A percentile compares a stretch with the other conserved stretches of the same genome.
phyloP scores from a whole-genome alignment of 2,797 vertebrate genomes.

The Antrozous pallidus region DNA sequence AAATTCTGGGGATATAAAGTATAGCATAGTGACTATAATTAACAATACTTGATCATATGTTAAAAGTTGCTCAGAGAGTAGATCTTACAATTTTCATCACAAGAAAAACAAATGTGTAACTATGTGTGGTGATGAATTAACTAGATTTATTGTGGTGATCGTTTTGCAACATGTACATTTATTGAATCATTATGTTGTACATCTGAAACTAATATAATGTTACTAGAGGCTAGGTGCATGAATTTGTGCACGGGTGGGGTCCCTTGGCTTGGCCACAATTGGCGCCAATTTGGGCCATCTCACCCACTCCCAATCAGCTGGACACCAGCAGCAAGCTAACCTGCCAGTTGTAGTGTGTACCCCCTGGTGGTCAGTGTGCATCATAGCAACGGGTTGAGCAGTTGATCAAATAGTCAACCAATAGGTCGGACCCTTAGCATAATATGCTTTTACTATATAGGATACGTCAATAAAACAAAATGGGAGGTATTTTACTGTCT shows the following conservation, averaged over 20 bases:
- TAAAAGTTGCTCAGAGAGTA: not conserved
- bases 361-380: too few species aligned
- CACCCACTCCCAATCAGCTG: too few species aligned
- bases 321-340: too few species aligned
- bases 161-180: not conserved
- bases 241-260: too few species aligned
- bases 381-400: too few species aligned
- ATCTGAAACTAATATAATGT: not conserved
- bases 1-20: not conserved
- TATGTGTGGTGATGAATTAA: not conserved
- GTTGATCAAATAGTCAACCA: too few species aligned
- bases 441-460: too few species aligned
- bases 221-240: not conserved
- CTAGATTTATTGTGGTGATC: not conserved
- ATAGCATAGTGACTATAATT: not conserved
- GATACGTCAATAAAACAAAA: not conserved
- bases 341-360: too few species aligned
- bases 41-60: not conserved
- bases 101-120: not conserved
- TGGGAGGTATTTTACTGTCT: not conserved
- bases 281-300: too few species aligned
- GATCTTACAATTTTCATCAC: not conserved
- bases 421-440: too few species aligned
- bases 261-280: too few species aligned
- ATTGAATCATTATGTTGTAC: not conserved